Evolutionary conservation across 2,888 invertebrate species (phyloP).

Genomic region (Clanis bilineata): DNA sequence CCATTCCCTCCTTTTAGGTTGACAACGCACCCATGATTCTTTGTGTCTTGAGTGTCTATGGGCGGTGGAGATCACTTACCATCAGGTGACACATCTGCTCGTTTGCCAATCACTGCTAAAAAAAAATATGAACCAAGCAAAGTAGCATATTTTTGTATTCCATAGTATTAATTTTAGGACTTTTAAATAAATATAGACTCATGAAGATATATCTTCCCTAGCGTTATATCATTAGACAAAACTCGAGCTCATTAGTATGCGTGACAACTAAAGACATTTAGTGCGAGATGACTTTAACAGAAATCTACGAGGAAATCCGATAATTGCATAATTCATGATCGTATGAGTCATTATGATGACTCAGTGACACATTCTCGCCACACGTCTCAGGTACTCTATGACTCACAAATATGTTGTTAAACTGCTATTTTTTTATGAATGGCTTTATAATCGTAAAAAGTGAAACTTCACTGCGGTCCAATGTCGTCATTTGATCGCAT

Average conservation of each 20-base stretch:
- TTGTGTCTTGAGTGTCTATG: no score
- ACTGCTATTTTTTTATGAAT: neutral
- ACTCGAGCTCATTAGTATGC: neutral
- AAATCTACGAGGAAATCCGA: slow-evolving; percentile 18
- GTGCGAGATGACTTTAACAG: neutral
- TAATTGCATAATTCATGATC: slow-evolving; percentile 30
- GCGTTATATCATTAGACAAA: neutral
- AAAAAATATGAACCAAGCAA: no score
- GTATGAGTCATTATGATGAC: slow-evolving; percentile 33
- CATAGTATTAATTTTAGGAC: no score
- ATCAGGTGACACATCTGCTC: no score
- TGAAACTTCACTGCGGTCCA: neutral
- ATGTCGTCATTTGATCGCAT: no score
- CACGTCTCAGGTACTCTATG: slow-evolving; percentile 37
- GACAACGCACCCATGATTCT: no score
- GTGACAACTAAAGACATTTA: neutral
- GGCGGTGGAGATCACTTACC: no score
- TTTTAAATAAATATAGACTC: no score
- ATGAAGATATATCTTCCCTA: neutral
- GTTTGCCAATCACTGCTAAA: no score
- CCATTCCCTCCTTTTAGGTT: no score
- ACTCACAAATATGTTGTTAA: slow-evolving; percentile 26
- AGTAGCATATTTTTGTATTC: no score
- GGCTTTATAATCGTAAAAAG: neutral
- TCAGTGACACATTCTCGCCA: slow-evolving; percentile 38